Evolutionary conservation across 2,888 invertebrate species (phyloP).

Genomic region (Trissolcus brochymenae): DNA sequence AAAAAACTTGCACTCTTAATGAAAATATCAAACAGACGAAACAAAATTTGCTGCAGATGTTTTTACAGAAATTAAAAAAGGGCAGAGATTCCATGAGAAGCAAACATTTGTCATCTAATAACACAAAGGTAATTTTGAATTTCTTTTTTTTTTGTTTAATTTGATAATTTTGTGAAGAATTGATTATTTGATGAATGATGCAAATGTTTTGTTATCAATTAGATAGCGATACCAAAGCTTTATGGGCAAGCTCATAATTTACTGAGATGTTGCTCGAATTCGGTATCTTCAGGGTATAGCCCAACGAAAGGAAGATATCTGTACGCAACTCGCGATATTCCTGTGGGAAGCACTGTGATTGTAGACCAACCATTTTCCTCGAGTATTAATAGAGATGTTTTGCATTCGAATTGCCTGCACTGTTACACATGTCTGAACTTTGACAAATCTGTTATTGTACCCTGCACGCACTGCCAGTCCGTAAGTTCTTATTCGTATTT

Average conservation of each 20-base stretch:
- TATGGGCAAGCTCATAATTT: constrained; percentile 63
- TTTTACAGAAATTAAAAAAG: constrained; percentile 34
- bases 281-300: constrained; percentile 62
- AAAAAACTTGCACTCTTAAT: constrained; percentile 3
- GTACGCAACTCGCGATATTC: constrained; percentile 73
- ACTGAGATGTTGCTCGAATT: constrained; percentile 68
- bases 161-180: not conserved
- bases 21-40: constrained; percentile 51
- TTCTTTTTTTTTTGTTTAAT: not conserved
- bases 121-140: not conserved
- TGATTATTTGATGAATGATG: not conserved
- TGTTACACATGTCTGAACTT: constrained; percentile 67
- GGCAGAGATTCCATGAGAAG: not conserved
- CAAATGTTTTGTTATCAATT: constrained; percentile 8
- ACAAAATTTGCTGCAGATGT: constrained; percentile 46
- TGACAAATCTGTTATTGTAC: constrained; percentile 62
- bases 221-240: constrained; percentile 50
- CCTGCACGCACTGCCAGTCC: constrained; percentile 69
- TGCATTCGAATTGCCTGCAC: constrained; percentile 69
- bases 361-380: constrained; percentile 70
- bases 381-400: constrained; percentile 66
- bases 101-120: not conserved
- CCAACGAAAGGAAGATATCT: constrained; percentile 74
- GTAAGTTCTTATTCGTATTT: constrained; percentile 60
- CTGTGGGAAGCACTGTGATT: constrained; percentile 72